These are phyloP conservation scores for Nylanderia fulva DNA, from an alignment of 1,140 invertebrate species.

Conservation along the genomic window DNA sequence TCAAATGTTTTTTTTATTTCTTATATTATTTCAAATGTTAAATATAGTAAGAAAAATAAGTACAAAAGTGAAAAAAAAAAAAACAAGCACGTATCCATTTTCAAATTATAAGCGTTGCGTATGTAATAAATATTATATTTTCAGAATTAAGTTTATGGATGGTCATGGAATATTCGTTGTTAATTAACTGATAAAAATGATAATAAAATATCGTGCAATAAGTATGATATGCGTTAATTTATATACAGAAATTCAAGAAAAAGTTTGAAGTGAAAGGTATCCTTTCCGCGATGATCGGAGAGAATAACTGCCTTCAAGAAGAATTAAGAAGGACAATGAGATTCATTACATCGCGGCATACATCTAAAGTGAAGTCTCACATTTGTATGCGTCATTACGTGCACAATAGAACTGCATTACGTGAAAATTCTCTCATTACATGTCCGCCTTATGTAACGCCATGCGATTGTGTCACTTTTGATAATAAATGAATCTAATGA, in stretches of 20 bases:
- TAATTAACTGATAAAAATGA: not conserved
- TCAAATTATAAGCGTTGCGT: too few species aligned
- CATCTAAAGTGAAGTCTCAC: constrained; percentile 2
- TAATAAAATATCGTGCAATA: not conserved
- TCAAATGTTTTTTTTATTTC: too few species aligned
- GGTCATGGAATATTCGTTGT: not conserved
- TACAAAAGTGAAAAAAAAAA: too few species aligned
- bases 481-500: not conserved
- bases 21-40: too few species aligned
- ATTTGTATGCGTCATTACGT: constrained; percentile 2
- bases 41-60: too few species aligned
- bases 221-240: not conserved
- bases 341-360: not conserved
- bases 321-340: constrained; percentile 4
- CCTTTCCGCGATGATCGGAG: not conserved
- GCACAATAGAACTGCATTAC: constrained; percentile 6
- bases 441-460: not conserved
- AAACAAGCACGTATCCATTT: not conserved
- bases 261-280: too few species aligned
- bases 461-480: not conserved
- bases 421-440: not conserved
- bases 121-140: not conserved
- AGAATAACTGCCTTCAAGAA: not conserved
- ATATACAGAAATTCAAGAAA: not conserved
- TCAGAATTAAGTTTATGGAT: not conserved